Base-by-base conservation (phyloP, 2,113 vertebrate species). In the Oryzias melastigma region DNA sequence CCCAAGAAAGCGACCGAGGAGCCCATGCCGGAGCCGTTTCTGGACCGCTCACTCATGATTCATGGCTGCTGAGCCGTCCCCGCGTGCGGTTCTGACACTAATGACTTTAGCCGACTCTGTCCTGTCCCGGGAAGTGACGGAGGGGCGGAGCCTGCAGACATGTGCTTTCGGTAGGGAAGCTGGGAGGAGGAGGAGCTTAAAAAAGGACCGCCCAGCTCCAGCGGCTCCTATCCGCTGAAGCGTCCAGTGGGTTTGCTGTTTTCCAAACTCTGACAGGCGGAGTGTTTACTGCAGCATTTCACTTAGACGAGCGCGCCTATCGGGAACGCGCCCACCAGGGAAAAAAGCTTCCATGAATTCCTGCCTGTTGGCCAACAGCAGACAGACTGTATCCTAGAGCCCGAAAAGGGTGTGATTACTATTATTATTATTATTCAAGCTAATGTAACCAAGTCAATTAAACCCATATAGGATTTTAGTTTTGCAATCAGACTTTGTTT, bases 71-170 rank as follows among this genome's bases (percentile, higher is more conserved):
- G 20, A 50, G 29, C 27, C 48, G 52, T 18, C 0, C 1, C 25
- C 45, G 1, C 1, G 58, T 66, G 65, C 77, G 49, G 65, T 48
- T 52, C 24, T 18, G 58, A 57, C 4, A 60, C 62, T 5, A 72
- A 22, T 77, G 74, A 75, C 67, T 68, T 13, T 0, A 19, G 54
- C 48, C 50, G 55, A 75, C 69, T 16, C 16, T 2, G 44, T 77
- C 65, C 65, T 1, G 44, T 77, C 65, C 65, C 1, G 43, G 41
- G 14, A 17, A 77, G 58, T 73, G 59, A 54, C 16, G 3, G 51
- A 24, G 52, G 56, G 85, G 83, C 65, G 86, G 80, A 73, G 77
- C 8, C 10, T 42, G 59, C 24, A 63, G 77, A 69, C 87, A 85
- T 79, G 85, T 90, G 85, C 62, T 77, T 57, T 57, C 58, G 1